Evolutionary conservation across 1,140 invertebrate species (phyloP), one percentile per base, ranked within the genome.

Genomic region (Panagrolaimus sp.): DNA sequence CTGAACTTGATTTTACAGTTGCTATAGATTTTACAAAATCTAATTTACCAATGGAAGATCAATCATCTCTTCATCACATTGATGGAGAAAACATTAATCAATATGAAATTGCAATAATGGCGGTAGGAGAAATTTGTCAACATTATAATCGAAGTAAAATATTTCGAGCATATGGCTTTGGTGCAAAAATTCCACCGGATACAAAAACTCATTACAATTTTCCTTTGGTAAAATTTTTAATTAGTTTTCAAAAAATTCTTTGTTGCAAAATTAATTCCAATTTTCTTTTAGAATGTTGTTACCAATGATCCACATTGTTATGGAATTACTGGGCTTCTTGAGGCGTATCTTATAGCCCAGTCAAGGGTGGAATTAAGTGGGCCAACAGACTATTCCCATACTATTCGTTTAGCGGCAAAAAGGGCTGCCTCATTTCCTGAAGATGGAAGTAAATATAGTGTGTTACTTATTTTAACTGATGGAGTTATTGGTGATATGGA

Each of bases 21-120:
- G 87, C 88, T 38, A 86, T 90, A 67, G 89, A 90, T 81, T 90
- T 90, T 77, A 89, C 89, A 14, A 87, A 87, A 13, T 89, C 89
- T 11, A 89, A 89, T 84, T 87, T 88, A 13, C 85, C 88, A 74
- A 88, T 88, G 9, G 80, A 84, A 48, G 79, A 84, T 16, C 84
- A 87, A 0, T 78, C 83, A 5, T 88, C 88, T 1, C 83, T 89
- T 8, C 88, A 89, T 79, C 87, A 86, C 75, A 84, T 87, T 42
- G 84, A 84, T 72, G 77, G 78, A 8, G 82, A 83, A 70, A 73
- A 78, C 66, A 80, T 83, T 1, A 89, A 88, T 83, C 85, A 87
- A 69, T 89, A 89, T 74, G 85, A 87, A 74, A 84, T 84, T 65
- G 88, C 88, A 23, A 84, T 89, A 8, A 77, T 79, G 61, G 83